Base-by-base conservation (phyloP, 2,888 invertebrate genomes). In the Polymixis lichenea region DNA sequence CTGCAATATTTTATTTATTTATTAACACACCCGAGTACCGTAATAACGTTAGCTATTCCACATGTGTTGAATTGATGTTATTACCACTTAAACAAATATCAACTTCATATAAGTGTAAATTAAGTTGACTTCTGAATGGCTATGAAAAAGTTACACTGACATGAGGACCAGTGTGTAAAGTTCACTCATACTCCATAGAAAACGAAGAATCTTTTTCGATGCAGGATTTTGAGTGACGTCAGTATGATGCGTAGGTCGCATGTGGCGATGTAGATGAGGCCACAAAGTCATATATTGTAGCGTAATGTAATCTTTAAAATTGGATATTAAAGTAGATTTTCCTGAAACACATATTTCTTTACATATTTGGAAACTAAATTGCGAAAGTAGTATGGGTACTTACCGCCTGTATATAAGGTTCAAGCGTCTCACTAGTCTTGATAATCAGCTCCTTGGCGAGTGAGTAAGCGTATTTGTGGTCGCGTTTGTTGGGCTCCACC, bases 401-500 rank as follows among this genome's bases (percentile, higher is more conserved):
- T 94, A 99, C 99, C 91, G 98, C 98, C 96, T 99, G 99, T 90
- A 99, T 99, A 92, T 99, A 99, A 28, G 99, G 98, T 94, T 99
- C 99, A 80, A 99, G 96, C 0, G 99, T 99, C 91, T 98, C 99
- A 80, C 98, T 98, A 69, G 99, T 99, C 95, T 99, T 99, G 49
- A 98, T 96, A 43, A 99, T 98, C 70, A 99, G 97, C 89, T 99
- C 99, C 93, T 98, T 98, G 60, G 99, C 99, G 73, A 99, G 97
- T 77, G 98, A 97, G 94, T 98, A 99, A 0, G 99, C 98, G 92
- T 99, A 98, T 93, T 99, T 99, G 87, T 98, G 98, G 86, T 98
- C 98, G 0, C 98, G 97, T 96, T 99, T 99, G 90, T 98, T 97
- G 2, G 99, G 99, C 92, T 99, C 99, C 80, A 99, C 98, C 89